Evolutionary conservation across 1,140 invertebrate species (phyloP).

Genomic region (Pogonomyrmex californicus): DNA sequence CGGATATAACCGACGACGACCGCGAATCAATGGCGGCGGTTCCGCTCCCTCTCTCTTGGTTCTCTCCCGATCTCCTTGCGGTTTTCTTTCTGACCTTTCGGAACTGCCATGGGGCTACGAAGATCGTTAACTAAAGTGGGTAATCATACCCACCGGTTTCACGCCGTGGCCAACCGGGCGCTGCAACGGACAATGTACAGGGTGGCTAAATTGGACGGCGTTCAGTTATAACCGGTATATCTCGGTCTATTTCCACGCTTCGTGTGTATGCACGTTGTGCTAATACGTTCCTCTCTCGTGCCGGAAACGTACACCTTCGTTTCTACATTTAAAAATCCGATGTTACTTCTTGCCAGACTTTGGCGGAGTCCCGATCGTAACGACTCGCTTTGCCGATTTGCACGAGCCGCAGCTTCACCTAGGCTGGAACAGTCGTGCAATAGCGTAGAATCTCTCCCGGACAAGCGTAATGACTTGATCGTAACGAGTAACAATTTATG

Average conservation of each 20-base stretch:
- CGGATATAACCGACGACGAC: conserved; percentile 46
- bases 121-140: conserved; percentile 78
- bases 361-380: background rate
- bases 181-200: conserved; percentile 62
- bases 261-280: background rate
- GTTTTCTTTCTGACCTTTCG: conserved; percentile 77
- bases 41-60: conserved; percentile 19
- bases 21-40: conserved; percentile 14
- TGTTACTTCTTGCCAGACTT: background rate
- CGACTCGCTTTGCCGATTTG: conserved; percentile 14
- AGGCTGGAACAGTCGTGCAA: background rate
- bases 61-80: conserved; percentile 69
- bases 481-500: conserved; percentile 56
- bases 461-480: conserved; percentile 45
- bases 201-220: conserved; percentile 67
- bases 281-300: conserved; percentile 17
- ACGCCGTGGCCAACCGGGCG: conserved; percentile 68
- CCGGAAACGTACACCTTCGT: conserved; percentile 28
- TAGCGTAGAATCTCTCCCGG: conserved; percentile 38
- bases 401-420: conserved; percentile 20
- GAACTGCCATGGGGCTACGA: conserved; percentile 74
- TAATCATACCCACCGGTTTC: conserved; percentile 78
- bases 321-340: background rate
- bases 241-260: conserved; percentile 15
- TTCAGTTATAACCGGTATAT: background rate